Conservation (phyloP, 2,888 invertebrate species). For the Caenorhabditis sp. region DNA sequence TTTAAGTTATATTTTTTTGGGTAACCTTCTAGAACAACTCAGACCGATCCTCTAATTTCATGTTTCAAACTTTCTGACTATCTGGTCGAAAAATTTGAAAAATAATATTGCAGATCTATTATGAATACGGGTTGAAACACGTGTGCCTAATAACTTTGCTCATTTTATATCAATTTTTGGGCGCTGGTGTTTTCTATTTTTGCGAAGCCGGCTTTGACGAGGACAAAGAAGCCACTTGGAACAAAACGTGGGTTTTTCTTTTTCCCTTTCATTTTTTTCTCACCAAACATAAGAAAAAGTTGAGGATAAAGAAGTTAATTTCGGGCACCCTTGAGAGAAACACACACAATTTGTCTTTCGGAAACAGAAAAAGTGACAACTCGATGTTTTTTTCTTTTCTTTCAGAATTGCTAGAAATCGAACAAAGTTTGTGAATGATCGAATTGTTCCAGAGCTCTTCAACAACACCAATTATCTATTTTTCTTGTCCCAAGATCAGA, state of each 20-base stretch:
- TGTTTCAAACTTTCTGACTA: too few species aligned
- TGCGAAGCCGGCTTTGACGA: conserved; percentile 53
- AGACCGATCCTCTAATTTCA: too few species aligned
- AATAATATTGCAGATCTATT: conserved; percentile 50
- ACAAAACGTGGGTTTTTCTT: conserved; percentile 14
- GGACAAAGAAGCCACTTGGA: conserved; percentile 49
- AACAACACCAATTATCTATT: conserved; percentile 65
- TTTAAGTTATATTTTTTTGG: too few species aligned
- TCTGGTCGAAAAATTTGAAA: too few species aligned
- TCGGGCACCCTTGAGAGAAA: too few species aligned
- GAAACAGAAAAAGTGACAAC: background rate
- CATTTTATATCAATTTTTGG: conserved; percentile 58
- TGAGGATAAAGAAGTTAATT: too few species aligned
- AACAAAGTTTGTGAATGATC: conserved; percentile 46
- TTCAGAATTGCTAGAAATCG: conserved; percentile 49
- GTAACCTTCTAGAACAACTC: too few species aligned
- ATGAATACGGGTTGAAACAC: conserved; percentile 64
- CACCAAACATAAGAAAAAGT: too few species aligned
- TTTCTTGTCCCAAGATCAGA: conserved; percentile 58
- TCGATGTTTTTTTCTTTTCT: background rate
- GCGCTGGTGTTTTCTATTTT: conserved; percentile 58
- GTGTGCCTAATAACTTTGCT: conserved; percentile 50
- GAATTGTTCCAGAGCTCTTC: conserved; percentile 58
- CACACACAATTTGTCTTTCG: background rate
- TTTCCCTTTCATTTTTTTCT: too few species aligned